These are phyloP conservation scores for Montipora sp. DNA, from an alignment of 64 coral and sea anemone species.

Conservation along the genomic window DNA sequence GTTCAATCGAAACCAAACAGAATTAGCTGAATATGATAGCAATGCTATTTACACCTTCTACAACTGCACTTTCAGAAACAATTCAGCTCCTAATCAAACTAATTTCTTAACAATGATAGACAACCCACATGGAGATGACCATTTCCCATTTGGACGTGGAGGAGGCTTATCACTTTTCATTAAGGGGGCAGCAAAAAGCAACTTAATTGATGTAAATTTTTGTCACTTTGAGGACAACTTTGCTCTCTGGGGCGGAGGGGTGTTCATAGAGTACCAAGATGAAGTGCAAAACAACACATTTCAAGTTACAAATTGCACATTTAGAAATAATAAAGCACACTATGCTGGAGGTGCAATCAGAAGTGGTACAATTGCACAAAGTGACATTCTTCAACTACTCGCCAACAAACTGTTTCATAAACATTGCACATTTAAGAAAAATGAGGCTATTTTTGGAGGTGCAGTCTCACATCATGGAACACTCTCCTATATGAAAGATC, in stretches of 20 bases:
- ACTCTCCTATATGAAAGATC: constrained; percentile 25
- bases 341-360: constrained; percentile 78
- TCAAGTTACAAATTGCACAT: constrained; percentile 31
- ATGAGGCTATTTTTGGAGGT: constrained; percentile 61
- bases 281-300: constrained; percentile 58
- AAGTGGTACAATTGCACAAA: constrained; percentile 33
- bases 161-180: constrained; percentile 74
- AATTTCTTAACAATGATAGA: constrained; percentile 23
- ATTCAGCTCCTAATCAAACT: constrained; percentile 37
- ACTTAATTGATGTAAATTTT: constrained; percentile 31
- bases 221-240: constrained; percentile 70
- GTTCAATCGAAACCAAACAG: background rate
- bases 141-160: constrained; percentile 69
- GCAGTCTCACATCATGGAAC: constrained; percentile 66
- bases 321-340: constrained; percentile 51
- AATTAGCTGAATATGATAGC: constrained; percentile 32
- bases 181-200: constrained; percentile 29
- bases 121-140: constrained; percentile 29
- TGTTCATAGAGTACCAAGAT: constrained; percentile 78
- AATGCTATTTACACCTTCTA: constrained; percentile 19
- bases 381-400: background rate
- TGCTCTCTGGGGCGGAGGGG: constrained; percentile 70
- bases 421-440: constrained; percentile 61
- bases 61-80: constrained; percentile 53
- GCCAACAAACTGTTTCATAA: constrained; percentile 53